Evolutionary conservation across 2,113 vertebrate genomes (phyloP).

Genomic region (Mormyrus lacerda): DNA sequence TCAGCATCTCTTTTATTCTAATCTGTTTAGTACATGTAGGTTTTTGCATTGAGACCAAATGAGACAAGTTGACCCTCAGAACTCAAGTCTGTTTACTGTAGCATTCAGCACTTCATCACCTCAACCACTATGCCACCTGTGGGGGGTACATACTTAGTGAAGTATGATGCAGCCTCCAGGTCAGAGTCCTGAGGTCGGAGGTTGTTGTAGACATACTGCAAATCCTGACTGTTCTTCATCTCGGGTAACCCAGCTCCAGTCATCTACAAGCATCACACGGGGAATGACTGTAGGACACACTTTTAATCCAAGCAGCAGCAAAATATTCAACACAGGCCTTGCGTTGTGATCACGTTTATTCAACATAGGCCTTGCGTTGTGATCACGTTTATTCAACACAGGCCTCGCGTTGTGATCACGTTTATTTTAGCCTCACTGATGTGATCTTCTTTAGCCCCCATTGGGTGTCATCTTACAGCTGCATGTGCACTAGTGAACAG

Average conservation of each 20-base stretch:
- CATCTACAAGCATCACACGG: slow-evolving; percentile 60
- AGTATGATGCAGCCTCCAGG: slow-evolving; percentile 76
- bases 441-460: too few species aligned
- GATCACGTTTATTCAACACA: not conserved
- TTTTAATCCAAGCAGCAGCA: not conserved
- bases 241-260: slow-evolving; percentile 73
- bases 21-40: not conserved
- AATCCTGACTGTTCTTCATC: slow-evolving; percentile 64
- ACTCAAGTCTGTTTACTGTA: not conserved
- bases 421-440: not conserved
- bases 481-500: not conserved
- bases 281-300: not conserved
- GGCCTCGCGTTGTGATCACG: not conserved
- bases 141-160: slow-evolving; percentile 67
- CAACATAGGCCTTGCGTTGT: not conserved
- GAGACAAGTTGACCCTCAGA: not conserved
- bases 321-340: not conserved
- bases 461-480: not conserved
- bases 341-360: not conserved
- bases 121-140: too few species aligned
- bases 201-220: slow-evolving; percentile 75
- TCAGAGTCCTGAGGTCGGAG: slow-evolving; percentile 75
- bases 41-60: not conserved
- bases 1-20: not conserved
- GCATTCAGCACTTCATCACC: not conserved